These are phyloP conservation scores for Atherinomorus stipes DNA, from an alignment of 2,113 vertebrate species.

Conservation along the genomic window DNA sequence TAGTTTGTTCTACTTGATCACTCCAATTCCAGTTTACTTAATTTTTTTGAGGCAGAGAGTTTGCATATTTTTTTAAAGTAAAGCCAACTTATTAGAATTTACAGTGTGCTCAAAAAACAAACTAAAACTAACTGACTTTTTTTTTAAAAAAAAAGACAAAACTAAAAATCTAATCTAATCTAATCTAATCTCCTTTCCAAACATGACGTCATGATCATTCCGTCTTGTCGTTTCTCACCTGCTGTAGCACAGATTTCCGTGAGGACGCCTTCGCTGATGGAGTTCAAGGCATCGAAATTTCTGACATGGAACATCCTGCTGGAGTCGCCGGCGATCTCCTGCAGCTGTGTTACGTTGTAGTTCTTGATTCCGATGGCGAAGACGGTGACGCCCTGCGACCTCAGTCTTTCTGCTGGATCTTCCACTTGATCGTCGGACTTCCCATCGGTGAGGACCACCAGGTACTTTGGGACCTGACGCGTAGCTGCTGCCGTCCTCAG, in stretches of 20 bases:
- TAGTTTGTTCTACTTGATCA: too few relatives aligned
- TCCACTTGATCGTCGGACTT: constrained; percentile 76
- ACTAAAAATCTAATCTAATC: too few relatives aligned
- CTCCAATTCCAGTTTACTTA: too few relatives aligned
- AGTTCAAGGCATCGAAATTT: constrained; percentile 80
- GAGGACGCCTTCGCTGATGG: constrained; percentile 74
- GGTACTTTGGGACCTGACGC: constrained; percentile 71
- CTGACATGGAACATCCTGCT: constrained; percentile 75
- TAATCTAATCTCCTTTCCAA: too few relatives aligned
- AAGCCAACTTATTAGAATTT: too few relatives aligned
- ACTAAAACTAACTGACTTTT: too few relatives aligned
- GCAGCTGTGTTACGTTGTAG: constrained; percentile 63
- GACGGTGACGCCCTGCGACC: constrained; percentile 62
- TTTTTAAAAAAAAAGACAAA: too few relatives aligned
- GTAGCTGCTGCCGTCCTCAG: constrained; percentile 60
- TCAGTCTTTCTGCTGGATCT: constrained; percentile 69
- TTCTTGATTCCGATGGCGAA: constrained; percentile 83
- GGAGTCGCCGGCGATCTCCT: constrained; percentile 73
- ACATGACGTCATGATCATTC: too few relatives aligned
- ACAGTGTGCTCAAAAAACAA: too few relatives aligned
- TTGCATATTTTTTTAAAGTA: too few relatives aligned
- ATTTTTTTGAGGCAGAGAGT: too few relatives aligned
- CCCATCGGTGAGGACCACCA: constrained; percentile 85
- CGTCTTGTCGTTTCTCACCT: constrained; percentile 83
- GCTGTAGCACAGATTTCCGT: constrained; percentile 81